Percentiles rank a stretch among this genome's conserved stretches.
Evolutionary conservation across 2,888 invertebrate species (phyloP).

Genomic region (Lacanobia oleracea): DNA sequence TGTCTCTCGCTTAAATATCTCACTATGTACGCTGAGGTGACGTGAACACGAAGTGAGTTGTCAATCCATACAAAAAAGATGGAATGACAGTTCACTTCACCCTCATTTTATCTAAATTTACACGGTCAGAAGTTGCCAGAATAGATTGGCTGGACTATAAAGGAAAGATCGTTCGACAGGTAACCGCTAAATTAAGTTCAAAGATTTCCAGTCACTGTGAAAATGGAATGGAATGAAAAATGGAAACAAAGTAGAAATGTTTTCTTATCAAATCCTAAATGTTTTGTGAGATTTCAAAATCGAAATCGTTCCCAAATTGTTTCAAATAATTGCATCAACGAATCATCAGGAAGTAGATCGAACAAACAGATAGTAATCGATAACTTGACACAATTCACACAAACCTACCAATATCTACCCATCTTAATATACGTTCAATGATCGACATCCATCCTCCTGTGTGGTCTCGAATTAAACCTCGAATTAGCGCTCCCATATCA

Average conservation of each 20-base stretch:
- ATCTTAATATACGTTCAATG: slow-evolving; percentile 6
- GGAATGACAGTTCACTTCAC: too few relatives aligned
- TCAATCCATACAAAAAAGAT: too few relatives aligned
- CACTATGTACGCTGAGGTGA: too few relatives aligned
- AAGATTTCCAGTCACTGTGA: neutral
- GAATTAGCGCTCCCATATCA: slow-evolving; percentile 66
- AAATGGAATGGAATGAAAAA: neutral
- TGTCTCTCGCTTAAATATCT: too few relatives aligned
- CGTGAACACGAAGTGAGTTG: too few relatives aligned
- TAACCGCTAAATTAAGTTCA: neutral
- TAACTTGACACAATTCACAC: slow-evolving; percentile 15
- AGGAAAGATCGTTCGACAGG: neutral
- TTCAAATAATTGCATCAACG: neutral
- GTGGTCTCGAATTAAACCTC: slow-evolving; percentile 63
- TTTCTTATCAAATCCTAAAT: too few relatives aligned
- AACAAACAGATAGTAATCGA: neutral
- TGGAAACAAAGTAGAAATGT: too few relatives aligned
- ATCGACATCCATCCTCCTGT: slow-evolving; percentile 46
- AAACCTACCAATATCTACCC: slow-evolving; percentile 9
- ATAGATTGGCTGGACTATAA: too few relatives aligned
- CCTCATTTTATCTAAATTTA: too few relatives aligned
- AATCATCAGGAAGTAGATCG: neutral
- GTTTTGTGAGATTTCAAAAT: too few relatives aligned
- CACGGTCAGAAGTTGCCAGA: too few relatives aligned
- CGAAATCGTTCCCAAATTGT: neutral